Evolutionary conservation across 2,113 vertebrate genomes (phyloP).

Genomic region (Serinus canaria): DNA sequence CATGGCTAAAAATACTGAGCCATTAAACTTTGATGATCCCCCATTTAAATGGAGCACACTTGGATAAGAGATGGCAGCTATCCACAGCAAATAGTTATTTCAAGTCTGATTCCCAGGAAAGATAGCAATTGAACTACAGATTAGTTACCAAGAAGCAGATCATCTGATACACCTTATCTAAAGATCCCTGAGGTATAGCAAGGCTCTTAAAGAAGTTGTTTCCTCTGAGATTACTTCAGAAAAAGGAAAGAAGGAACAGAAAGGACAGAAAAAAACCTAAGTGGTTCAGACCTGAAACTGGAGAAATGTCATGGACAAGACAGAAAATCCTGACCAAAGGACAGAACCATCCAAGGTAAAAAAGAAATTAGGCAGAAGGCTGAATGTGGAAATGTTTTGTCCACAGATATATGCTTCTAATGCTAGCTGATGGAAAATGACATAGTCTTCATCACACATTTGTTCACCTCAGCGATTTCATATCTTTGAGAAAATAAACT

Average conservation of each 20-base stretch:
- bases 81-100: conserved; percentile 30
- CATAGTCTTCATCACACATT: not conserved
- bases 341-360: not conserved
- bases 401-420: not conserved
- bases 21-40: conserved; percentile 26
- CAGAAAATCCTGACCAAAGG: not conserved
- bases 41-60: not conserved
- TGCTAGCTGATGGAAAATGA: not conserved
- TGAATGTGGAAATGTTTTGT: not conserved
- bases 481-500: not conserved
- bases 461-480: not conserved
- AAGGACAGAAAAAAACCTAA: not conserved
- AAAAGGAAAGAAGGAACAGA: not conserved
- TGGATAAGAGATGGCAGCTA: conserved; percentile 3
- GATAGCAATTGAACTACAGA: not conserved
- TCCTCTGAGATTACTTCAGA: not conserved
- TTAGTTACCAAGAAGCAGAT: conserved; percentile 1
- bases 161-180: not conserved
- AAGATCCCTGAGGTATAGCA: not conserved
- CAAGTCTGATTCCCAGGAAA: not conserved
- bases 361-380: not conserved
- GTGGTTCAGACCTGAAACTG: not conserved
- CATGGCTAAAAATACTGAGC: conserved; percentile 38
- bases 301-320: not conserved
- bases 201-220: not conserved